Percentiles rank a stretch among this genome's conserved stretches.
Conservation (phyloP, 2,888 invertebrate species). For the Gastracanthus pulcherrimus region DNA sequence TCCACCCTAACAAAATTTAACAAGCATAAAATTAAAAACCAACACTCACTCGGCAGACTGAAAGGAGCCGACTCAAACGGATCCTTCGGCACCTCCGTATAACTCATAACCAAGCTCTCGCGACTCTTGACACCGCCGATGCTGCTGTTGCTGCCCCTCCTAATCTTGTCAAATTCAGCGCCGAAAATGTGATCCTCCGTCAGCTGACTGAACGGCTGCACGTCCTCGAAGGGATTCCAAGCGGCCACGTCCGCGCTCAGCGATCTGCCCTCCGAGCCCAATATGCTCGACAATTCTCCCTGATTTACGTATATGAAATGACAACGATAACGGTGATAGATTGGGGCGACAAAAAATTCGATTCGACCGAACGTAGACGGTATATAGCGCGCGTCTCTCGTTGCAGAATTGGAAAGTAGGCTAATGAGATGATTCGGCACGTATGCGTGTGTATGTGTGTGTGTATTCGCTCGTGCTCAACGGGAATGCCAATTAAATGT, state of each 20-base stretch:
- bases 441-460: too few species aligned
- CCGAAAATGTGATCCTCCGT: slow-evolving; percentile 91
- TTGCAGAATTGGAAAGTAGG: slow-evolving; percentile 3
- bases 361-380: slow-evolving; percentile 14
- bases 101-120: slow-evolving; percentile 85
- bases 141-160: slow-evolving; percentile 89
- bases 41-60: slow-evolving; percentile 83
- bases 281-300: slow-evolving; percentile 76
- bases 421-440: neutral
- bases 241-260: slow-evolving; percentile 82
- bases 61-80: slow-evolving; percentile 92
- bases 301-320: slow-evolving; percentile 60
- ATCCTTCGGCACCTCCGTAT: slow-evolving; percentile 81
- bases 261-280: slow-evolving; percentile 73
- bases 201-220: slow-evolving; percentile 84
- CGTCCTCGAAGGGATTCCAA: slow-evolving; percentile 92
- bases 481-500: neutral
- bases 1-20: neutral
- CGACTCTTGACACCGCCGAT: slow-evolving; percentile 84
- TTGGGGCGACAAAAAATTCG: neutral
- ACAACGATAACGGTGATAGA: neutral
- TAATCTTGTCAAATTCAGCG: slow-evolving; percentile 89
- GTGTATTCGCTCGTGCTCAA: neutral
- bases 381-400: neutral
- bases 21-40: slow-evolving; percentile 11